Percentiles rank a stretch among this genome's conserved stretches.
Evolutionary conservation across 2,888 invertebrate genomes (phyloP).

Genomic region (Pristionchus japonicus): DNA sequence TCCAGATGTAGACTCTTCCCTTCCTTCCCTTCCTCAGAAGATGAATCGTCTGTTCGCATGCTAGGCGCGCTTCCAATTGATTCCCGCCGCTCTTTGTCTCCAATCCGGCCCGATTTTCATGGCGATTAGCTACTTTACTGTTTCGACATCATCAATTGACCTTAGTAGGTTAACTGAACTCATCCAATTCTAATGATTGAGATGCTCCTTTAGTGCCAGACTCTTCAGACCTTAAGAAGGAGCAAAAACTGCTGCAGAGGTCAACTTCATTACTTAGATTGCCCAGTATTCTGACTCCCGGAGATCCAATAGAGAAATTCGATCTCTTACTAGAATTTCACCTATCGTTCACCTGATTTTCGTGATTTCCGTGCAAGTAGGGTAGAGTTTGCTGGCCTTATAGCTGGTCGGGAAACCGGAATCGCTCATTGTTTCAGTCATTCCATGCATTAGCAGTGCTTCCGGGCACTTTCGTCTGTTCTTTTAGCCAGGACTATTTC

Average conservation of each 20-base stretch:
- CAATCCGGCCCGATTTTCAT: not conserved
- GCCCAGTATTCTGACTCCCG: not conserved
- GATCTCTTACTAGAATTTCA: not conserved
- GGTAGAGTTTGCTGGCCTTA: not conserved
- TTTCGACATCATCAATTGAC: not conserved
- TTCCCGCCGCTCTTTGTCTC: not conserved
- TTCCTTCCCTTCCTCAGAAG: not conserved
- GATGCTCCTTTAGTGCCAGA: not conserved
- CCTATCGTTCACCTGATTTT: not conserved
- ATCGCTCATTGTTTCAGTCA: not conserved
- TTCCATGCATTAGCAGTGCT: constrained; percentile 15
- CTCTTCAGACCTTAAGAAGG: not conserved
- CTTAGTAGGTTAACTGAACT: not conserved
- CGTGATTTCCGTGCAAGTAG: not conserved
- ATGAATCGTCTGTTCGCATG: constrained; percentile 31
- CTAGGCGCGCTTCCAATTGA: not conserved
- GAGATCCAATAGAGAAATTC: not conserved
- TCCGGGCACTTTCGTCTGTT: not conserved
- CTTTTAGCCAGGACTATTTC: not conserved
- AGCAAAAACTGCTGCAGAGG: not conserved
- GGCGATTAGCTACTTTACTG: no score
- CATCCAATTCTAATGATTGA: not conserved
- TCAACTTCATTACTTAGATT: not conserved
- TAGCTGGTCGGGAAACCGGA: not conserved
- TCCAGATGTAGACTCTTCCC: constrained; percentile 9